These are phyloP conservation scores for Patella caerulea DNA, from an alignment of 2,888 invertebrate genomes.

Conservation along the genomic window DNA sequence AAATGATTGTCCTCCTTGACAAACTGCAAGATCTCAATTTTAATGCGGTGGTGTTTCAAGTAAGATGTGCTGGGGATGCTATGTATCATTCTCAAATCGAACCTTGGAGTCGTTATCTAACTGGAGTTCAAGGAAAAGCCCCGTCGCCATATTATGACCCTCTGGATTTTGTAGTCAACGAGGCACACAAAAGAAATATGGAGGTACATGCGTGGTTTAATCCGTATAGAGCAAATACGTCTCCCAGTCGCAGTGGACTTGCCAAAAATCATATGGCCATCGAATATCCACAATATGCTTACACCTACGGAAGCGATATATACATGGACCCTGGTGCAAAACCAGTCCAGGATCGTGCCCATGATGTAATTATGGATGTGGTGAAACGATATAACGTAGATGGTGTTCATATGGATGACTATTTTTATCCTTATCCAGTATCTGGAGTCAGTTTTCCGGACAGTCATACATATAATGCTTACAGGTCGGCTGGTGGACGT, in stretches of 20 bases:
- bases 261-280: conserved; percentile 62
- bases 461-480: conserved; percentile 52
- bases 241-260: conserved; percentile 49
- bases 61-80: conserved; percentile 61
- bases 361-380: conserved; percentile 58
- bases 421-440: conserved; percentile 68
- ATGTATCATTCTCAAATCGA: conserved; percentile 62
- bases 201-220: conserved; percentile 67
- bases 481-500: conserved; percentile 52
- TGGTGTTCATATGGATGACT: conserved; percentile 67
- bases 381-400: conserved; percentile 62
- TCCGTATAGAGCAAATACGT: conserved; percentile 61
- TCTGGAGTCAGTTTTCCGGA: conserved; percentile 59
- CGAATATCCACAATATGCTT: conserved; percentile 54
- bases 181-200: conserved; percentile 58
- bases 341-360: conserved; percentile 52
- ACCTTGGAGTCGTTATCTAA: conserved; percentile 66
- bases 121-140: conserved; percentile 60
- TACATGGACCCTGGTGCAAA: conserved; percentile 67
- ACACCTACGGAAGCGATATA: conserved; percentile 56
- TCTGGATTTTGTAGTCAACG: conserved; percentile 49
- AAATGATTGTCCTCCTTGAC: conserved; percentile 46
- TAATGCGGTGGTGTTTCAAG: conserved; percentile 59
- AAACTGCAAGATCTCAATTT: conserved; percentile 50
- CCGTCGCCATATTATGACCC: conserved; percentile 64